These are phyloP conservation scores for Noturus placidus DNA, from an alignment of 2,113 vertebrate genomes.

Conservation along the genomic window DNA sequence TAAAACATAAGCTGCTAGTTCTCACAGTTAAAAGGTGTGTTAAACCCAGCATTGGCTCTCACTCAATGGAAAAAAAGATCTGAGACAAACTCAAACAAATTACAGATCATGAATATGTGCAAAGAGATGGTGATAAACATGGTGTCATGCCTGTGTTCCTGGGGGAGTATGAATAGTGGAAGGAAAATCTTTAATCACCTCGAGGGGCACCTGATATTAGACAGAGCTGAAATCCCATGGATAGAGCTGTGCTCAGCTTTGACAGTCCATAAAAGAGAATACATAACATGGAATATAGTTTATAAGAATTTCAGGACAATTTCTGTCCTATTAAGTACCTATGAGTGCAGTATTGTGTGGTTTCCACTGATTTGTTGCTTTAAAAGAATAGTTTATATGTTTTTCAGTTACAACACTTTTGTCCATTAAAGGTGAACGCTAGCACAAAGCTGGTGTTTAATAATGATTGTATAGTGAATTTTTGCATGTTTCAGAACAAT, in stretches of 20 bases:
- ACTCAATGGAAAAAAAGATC: constrained; percentile 50
- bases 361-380: background rate
- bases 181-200: constrained; percentile 46
- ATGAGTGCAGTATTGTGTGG: background rate
- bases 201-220: constrained; percentile 39
- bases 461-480: background rate
- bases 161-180: constrained; percentile 35
- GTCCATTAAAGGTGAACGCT: background rate
- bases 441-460: background rate
- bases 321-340: background rate
- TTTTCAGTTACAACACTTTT: background rate
- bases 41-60: constrained; percentile 42
- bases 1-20: constrained; percentile 47
- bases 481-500: background rate
- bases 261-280: constrained; percentile 19
- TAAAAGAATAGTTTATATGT: background rate
- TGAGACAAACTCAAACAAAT: constrained; percentile 45
- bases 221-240: constrained; percentile 47
- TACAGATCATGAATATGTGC: constrained; percentile 45
- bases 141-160: constrained; percentile 41
- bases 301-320: constrained; percentile 21
- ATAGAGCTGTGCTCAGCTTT: constrained; percentile 1
- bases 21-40: constrained; percentile 36
- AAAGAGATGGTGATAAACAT: constrained; percentile 49
- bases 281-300: constrained; percentile 31